Conservation (phyloP, 2,113 vertebrate species). For the Coreoperca whiteheadi region DNA sequence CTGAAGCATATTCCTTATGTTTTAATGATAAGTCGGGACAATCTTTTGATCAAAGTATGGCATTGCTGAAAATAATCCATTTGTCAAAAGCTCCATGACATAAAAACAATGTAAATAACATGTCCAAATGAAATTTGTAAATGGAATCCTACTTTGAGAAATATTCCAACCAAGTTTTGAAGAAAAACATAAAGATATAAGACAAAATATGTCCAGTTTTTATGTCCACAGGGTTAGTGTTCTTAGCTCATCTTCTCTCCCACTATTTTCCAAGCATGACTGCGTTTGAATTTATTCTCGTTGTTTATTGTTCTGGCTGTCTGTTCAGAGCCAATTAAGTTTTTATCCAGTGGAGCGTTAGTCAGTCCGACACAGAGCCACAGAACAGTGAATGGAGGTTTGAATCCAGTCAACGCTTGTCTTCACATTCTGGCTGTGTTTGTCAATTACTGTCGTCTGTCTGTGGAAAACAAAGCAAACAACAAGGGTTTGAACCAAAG, state of each 20-base stretch:
- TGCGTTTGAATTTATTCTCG: conserved; percentile 52
- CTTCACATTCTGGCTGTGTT: conserved; percentile 54
- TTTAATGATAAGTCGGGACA: conserved; percentile 16
- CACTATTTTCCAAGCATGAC: conserved; percentile 22
- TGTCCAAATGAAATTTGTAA: conserved; percentile 7
- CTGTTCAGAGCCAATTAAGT: conserved; percentile 59
- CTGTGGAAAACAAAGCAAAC: conserved; percentile 71
- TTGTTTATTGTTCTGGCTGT: conserved; percentile 56
- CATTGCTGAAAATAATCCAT: neutral
- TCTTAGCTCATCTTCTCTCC: conserved; percentile 47
- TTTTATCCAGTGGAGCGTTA: conserved; percentile 51
- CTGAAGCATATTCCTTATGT: conserved; percentile 15
- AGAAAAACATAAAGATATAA: conserved; percentile 20
- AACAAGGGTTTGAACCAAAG: conserved; percentile 11
- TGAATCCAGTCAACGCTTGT: conserved; percentile 55
- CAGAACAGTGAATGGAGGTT: conserved; percentile 44
- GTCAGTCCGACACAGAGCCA: conserved; percentile 45
- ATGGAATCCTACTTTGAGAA: neutral
- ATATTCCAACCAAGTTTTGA: conserved; percentile 40
- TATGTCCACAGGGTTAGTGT: conserved; percentile 39
- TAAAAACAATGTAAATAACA: conserved; percentile 9
- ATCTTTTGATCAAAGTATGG: conserved; percentile 9
- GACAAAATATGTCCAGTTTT: conserved; percentile 38
- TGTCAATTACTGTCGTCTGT: conserved; percentile 41
- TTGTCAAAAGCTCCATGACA: conserved; percentile 15